These are phyloP conservation scores for Caranx melampygus DNA, from an alignment of 2,113 vertebrate species.

Conservation along the genomic window DNA sequence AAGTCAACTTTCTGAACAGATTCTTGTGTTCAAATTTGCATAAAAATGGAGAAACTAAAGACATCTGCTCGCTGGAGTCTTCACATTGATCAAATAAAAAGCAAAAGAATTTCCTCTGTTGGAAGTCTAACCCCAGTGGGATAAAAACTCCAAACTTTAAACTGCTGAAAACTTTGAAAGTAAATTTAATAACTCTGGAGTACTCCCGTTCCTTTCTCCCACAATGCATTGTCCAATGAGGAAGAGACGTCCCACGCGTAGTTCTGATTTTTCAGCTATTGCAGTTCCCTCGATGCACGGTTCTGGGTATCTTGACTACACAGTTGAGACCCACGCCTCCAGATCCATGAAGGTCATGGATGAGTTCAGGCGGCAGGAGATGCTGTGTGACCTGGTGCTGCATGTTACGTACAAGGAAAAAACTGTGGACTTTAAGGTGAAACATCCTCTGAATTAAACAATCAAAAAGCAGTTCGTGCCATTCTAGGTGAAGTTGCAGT, in stretches of 20 bases:
- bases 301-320: slow-evolving; percentile 86
- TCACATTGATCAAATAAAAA: slow-evolving; percentile 9
- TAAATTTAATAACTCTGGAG: slow-evolving; percentile 8
- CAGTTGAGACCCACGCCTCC: slow-evolving; percentile 83
- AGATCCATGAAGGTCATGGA: slow-evolving; percentile 82
- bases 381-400: slow-evolving; percentile 86
- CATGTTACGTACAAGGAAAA: slow-evolving; percentile 83
- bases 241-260: slow-evolving; percentile 71
- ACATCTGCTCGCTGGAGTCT: slow-evolving; percentile 29
- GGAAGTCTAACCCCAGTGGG: slow-evolving; percentile 26
- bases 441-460: background rate
- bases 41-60: slow-evolving; percentile 48
- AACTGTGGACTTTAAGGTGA: slow-evolving; percentile 84
- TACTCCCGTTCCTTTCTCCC: slow-evolving; percentile 2
- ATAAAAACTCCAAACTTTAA: slow-evolving; percentile 43
- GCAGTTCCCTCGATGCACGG: slow-evolving; percentile 85
- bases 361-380: slow-evolving; percentile 82
- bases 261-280: slow-evolving; percentile 82
- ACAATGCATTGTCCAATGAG: slow-evolving; percentile 84
- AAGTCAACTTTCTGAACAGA: slow-evolving; percentile 21
- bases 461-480: background rate
- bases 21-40: slow-evolving; percentile 9
- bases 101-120: slow-evolving; percentile 3
- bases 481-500: background rate
- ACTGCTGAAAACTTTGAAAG: slow-evolving; percentile 24